These are phyloP conservation scores for Saccopteryx bilineata DNA, from an alignment of 2,113 vertebrate genomes.

Conservation along the genomic window DNA sequence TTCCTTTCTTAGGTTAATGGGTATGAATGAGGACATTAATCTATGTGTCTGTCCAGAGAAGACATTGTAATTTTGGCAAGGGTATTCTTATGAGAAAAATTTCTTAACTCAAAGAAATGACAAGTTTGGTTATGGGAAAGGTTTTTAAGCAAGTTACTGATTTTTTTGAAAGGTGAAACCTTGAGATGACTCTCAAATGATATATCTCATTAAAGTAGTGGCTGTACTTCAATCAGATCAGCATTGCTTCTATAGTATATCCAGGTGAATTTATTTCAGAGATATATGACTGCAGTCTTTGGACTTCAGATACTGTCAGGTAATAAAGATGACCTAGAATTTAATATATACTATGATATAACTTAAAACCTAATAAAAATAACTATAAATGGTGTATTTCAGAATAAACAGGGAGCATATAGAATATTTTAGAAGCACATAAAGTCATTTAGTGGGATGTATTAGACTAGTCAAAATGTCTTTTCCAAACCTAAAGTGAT, in stretches of 20 bases:
- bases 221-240: not conserved
- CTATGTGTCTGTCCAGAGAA: not conserved
- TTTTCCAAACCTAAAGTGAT: not conserved
- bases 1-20: not conserved
- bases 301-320: not conserved
- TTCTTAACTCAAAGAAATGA: not conserved
- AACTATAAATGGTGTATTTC: not conserved
- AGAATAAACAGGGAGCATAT: not conserved
- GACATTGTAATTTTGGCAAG: not conserved
- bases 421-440: not conserved
- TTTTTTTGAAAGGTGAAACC: not conserved
- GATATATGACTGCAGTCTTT: not conserved
- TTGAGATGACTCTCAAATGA: not conserved
- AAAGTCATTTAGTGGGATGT: not conserved
- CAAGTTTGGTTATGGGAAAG: not conserved
- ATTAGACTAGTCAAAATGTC: not conserved
- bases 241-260: not conserved
- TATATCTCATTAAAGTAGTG: not conserved
- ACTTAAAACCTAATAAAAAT: slow-evolving; percentile 48
- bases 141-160: not conserved
- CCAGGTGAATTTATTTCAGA: not conserved
- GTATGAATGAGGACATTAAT: not conserved
- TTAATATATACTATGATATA: not conserved
- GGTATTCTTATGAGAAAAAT: not conserved
- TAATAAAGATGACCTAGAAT: not conserved